Base-by-base conservation (phyloP, 2,113 vertebrate species). In the Anser brachyrhynchus region DNA sequence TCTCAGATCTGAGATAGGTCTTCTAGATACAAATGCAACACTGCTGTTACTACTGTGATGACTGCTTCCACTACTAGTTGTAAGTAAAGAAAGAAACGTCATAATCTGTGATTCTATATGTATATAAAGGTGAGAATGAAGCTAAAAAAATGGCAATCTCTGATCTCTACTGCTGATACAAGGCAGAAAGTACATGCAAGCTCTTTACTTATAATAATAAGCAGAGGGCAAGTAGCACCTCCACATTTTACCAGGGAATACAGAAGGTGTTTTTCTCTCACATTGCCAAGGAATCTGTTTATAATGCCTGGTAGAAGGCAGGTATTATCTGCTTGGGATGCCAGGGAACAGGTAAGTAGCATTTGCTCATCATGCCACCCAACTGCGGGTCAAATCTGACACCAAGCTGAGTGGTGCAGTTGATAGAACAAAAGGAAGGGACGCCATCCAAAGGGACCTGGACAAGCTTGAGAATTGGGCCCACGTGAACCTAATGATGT, bases 311-410 rank as follows among this genome's bases (percentile, higher is more conserved):
- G 29, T 62, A 92, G 62, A 91, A 92, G 64, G 87, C 84, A 91
- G 58, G 62, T 82, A 77, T 39, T 65, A 82, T 65, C 76, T 75
- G 35, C 58, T 91, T 0, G 0, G 37, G 18, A 15, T 87, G 84
- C 87, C 87, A 95, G 67, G 57, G 70, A 92, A 59, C 46, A 89
- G 73, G 84, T 95, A 94, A 91, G 70, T 76, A 77, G 49, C 80
- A 84, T 87, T 62, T 91, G 87, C 61, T 95, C 76, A 71, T 95
- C 69, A 51, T 67, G 11, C 17, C 35, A 46, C 69, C 11, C 73
- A 93, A 67, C 4, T 84, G 61, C 46, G 46, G 46, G 46, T 49
- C 20, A 49, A 49, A 20, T 49, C 46, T 49, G 46, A 49, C 46
- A 49, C 46, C 46, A 49, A 21, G 46, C 46, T 21, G 20, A 49